phyloP scores from a whole-genome alignment of 2,113 vertebrate genomes.

The Leptocoma aspasia region DNA sequence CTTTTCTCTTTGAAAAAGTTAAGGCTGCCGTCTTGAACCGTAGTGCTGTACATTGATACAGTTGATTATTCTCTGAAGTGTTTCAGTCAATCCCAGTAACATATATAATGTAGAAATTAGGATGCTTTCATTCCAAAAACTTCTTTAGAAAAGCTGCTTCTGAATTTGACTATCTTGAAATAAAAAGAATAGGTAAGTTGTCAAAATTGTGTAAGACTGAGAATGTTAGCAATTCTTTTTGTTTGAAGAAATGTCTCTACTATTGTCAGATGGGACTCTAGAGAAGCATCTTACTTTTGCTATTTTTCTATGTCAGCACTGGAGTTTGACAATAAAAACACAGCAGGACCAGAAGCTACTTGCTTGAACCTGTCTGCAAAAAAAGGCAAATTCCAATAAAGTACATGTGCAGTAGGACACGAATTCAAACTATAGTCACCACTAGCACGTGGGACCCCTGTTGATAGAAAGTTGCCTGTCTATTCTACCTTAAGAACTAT shows the following conservation, averaged over 20 bases:
- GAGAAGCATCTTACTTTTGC: not conserved
- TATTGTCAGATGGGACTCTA: not conserved
- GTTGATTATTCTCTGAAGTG: not conserved
- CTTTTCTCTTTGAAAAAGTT: not conserved
- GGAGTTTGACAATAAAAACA: conserved; percentile 4
- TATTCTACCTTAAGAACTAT: not conserved
- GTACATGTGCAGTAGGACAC: not conserved
- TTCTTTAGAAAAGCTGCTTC: not conserved
- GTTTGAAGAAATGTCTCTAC: not conserved
- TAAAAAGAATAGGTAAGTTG: not conserved
- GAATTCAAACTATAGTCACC: not conserved
- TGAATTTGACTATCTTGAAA: not conserved
- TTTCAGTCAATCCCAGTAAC: not conserved
- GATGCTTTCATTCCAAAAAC: not conserved
- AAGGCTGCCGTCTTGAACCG: not conserved
- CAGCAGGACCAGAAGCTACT: not conserved
- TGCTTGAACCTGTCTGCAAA: not conserved
- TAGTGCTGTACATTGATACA: not conserved
- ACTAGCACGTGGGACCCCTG: not conserved
- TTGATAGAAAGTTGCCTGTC: not conserved
- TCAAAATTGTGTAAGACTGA: not conserved
- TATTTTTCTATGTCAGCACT: conserved; percentile 23
- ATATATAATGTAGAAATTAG: not conserved
- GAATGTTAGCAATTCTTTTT: not conserved
- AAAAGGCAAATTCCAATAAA: not conserved